Conservation (phyloP, 2,113 vertebrate genomes). For the Tragulus kanchil region DNA sequence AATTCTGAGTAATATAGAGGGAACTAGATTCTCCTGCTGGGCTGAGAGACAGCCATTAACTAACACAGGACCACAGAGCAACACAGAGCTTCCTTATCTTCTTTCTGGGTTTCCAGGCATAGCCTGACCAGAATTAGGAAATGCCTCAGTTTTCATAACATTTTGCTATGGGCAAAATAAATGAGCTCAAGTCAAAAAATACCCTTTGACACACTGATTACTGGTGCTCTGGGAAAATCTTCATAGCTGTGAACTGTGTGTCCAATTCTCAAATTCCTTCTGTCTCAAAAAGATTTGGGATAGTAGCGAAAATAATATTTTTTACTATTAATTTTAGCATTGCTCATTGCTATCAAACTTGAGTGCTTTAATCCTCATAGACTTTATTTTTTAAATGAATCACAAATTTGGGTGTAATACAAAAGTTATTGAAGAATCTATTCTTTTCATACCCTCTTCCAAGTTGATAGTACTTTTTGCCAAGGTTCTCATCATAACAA, state of each 20-base stretch:
- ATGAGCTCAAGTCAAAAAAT: background rate
- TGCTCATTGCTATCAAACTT: slow-evolving; percentile 16
- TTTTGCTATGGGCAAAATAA: background rate
- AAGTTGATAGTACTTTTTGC: background rate
- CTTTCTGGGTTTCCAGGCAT: background rate
- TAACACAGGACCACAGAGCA: background rate
- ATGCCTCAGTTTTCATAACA: background rate
- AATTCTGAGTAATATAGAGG: background rate
- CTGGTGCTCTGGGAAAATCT: background rate
- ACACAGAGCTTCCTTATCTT: background rate
- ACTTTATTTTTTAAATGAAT: background rate
- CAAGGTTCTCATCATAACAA: slow-evolving; percentile 2
- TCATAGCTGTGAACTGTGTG: background rate
- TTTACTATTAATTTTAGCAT: background rate
- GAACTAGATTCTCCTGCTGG: background rate
- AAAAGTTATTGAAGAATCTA: slow-evolving; percentile 45
- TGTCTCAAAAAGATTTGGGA: background rate
- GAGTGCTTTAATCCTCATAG: background rate
- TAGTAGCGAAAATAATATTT: no score
- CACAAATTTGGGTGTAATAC: background rate
- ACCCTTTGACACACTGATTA: background rate
- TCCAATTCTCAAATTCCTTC: background rate
- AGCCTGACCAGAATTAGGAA: background rate
- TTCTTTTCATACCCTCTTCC: slow-evolving; percentile 11
- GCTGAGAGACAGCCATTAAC: background rate